Base-by-base conservation (phyloP, 2,797 vertebrate genomes). In the Helostoma temminkii region DNA sequence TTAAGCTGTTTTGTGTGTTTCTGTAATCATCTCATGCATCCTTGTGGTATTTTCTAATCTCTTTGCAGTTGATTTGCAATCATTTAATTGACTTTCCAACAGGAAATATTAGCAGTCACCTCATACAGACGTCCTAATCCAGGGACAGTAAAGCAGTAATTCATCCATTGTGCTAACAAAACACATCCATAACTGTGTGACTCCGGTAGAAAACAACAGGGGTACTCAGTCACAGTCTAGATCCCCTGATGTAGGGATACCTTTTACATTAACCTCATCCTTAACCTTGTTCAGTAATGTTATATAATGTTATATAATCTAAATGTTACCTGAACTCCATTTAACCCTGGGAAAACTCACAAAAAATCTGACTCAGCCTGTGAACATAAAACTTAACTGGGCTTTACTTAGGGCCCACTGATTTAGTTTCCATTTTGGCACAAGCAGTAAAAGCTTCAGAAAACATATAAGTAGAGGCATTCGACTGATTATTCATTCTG, bases 401-500 rank as follows among this genome's bases (percentile, higher is more conserved):
- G 43, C 47, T 25, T 47, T 54, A 47, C 24, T 49, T 30, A 37
- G 47, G 64, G 19, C 26, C 37, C 42, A 2, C 26, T 56, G 57
- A 36, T 49, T 53, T 24, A n/a, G 61, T 68, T 58, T 61, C 61
- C 26, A 54, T 19, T 47, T 32, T 76, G 72, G 66, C 66, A n/a
- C 66, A n/a, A 9, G 34, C 11, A 4, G 64, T 4, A 30, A 59
- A 68, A 48, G 15, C 52, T 15, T 47, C 28, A 58, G 65, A 56
- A 76, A 71, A 47, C 24, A 39, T 6, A 37, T 52, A 1, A 41
- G 30, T 15, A 14, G n/a, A 64, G 47, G 18, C 2, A 3, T 11
- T 48, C 34, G 59, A 19, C 58, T 21, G 36, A 66, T 66, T 52
- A 41, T 37, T 12, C 21, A 3, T 8, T 52, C 30, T 36, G 28